phyloP scores from a whole-genome alignment of 2,113 vertebrate genomes.

The Pterophyllum scalare region DNA sequence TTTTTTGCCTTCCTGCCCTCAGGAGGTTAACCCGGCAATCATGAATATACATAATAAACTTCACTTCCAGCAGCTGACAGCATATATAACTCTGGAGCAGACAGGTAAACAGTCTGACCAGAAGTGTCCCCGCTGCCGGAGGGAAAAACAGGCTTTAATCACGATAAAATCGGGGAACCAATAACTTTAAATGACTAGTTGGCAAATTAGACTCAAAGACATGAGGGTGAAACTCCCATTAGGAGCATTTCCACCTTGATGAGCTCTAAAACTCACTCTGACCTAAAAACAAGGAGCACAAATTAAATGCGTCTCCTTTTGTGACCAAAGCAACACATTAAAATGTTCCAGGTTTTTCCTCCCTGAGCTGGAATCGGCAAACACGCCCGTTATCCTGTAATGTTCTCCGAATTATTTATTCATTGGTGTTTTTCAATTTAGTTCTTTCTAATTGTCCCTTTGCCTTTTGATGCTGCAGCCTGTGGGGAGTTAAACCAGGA shows the following conservation, averaged over 20 bases:
- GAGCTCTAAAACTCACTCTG: neutral
- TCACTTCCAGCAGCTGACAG: neutral
- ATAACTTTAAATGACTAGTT: neutral
- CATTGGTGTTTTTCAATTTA: neutral
- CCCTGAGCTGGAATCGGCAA: neutral
- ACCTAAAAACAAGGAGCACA: neutral
- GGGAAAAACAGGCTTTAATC: neutral
- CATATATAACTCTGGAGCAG: neutral
- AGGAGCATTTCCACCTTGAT: neutral
- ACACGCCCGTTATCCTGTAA: neutral
- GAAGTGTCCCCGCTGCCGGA: neutral
- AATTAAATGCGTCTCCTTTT: neutral
- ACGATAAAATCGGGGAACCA: neutral
- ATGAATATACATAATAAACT: conserved; percentile 1
- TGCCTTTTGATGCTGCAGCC: neutral
- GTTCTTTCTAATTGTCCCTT: neutral
- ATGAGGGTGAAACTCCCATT: neutral
- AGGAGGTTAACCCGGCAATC: neutral
- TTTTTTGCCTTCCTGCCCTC: conserved; percentile 1
- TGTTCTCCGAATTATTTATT: neutral
- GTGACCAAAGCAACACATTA: neutral
- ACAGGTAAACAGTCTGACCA: neutral
- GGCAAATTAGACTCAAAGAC: neutral
- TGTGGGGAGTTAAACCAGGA: neutral
- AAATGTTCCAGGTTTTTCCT: neutral